A percentile compares a stretch with the other conserved stretches of the same genome.
Conservation (phyloP, 1,140 invertebrate genomes). For the Rhynchophorus ferrugineus region DNA sequence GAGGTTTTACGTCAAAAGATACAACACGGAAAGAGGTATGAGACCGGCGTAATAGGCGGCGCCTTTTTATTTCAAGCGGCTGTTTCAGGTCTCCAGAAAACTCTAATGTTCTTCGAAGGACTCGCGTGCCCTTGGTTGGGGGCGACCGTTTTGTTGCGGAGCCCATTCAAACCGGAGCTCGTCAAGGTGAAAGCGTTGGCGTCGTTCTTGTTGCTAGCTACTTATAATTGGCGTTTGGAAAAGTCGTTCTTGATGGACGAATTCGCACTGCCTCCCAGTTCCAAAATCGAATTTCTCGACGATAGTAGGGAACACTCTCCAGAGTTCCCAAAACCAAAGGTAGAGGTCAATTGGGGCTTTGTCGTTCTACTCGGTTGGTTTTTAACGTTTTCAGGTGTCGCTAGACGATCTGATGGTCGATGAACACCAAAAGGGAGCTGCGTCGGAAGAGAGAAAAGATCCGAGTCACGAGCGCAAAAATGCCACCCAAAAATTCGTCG, state of each 20-base stretch:
- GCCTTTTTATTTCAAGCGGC: no score
- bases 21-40: constrained; percentile 48
- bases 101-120: constrained; percentile 90
- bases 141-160: constrained; percentile 82
- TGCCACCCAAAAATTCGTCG: constrained; percentile 19
- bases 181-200: constrained; percentile 74
- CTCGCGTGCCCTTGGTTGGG: constrained; percentile 76
- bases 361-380: constrained; percentile 1
- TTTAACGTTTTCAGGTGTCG: constrained; percentile 1
- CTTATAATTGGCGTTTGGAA: constrained; percentile 89
- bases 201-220: constrained; percentile 72
- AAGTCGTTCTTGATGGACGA: constrained; percentile 78
- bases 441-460: not conserved
- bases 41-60: no score
- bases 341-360: no score
- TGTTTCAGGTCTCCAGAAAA: constrained; percentile 69
- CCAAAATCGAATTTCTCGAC: constrained; percentile 39
- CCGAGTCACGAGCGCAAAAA: not conserved
- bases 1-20: constrained; percentile 71
- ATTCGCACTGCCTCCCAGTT: constrained; percentile 43
- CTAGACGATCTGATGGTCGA: constrained; percentile 1
- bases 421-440: not conserved
- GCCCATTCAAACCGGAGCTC: constrained; percentile 68
- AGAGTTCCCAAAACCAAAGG: constrained; percentile 18
- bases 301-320: constrained; percentile 35